These are phyloP conservation scores for Philypnodon macrostomus DNA, from an alignment of 2,797 vertebrate species.

Conservation along the genomic window DNA sequence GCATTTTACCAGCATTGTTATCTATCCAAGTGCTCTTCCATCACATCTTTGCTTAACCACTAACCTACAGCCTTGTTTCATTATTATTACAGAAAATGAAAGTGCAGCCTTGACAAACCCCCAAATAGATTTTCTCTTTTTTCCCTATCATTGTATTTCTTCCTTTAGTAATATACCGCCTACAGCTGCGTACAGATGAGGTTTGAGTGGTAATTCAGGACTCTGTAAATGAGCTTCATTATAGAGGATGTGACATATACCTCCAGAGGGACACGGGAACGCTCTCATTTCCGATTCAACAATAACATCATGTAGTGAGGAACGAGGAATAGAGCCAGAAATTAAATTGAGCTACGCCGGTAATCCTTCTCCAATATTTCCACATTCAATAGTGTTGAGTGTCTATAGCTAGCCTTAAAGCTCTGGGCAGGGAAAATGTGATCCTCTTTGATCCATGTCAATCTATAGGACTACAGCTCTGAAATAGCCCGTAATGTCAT, in stretches of 20 bases:
- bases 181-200: neutral
- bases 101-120: slow-evolving; percentile 5
- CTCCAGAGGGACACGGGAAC: slow-evolving; percentile 13
- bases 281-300: slow-evolving; percentile 17
- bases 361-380: slow-evolving; percentile 43
- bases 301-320: slow-evolving; percentile 17
- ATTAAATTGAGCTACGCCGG: slow-evolving; percentile 19
- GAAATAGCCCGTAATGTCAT: slow-evolving; percentile 45
- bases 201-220: slow-evolving; percentile 13
- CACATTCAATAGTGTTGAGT: slow-evolving; percentile 14
- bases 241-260: slow-evolving; percentile 14
- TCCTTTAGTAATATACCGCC: slow-evolving; percentile 2
- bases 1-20: too few species aligned
- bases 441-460: slow-evolving; percentile 40
- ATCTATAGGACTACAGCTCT: slow-evolving; percentile 39
- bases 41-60: too few species aligned
- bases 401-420: slow-evolving; percentile 23
- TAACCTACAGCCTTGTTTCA: slow-evolving; percentile 10
- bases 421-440: slow-evolving; percentile 33
- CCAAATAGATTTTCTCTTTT: slow-evolving; percentile 1
- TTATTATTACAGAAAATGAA: slow-evolving; percentile 17
- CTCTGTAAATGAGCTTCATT: slow-evolving; percentile 20
- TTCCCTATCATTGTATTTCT: slow-evolving; percentile 5
- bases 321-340: slow-evolving; percentile 18
- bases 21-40: neutral